Conservation (phyloP, 2,113 vertebrate species). For the Oreochromis niloticus region DNA sequence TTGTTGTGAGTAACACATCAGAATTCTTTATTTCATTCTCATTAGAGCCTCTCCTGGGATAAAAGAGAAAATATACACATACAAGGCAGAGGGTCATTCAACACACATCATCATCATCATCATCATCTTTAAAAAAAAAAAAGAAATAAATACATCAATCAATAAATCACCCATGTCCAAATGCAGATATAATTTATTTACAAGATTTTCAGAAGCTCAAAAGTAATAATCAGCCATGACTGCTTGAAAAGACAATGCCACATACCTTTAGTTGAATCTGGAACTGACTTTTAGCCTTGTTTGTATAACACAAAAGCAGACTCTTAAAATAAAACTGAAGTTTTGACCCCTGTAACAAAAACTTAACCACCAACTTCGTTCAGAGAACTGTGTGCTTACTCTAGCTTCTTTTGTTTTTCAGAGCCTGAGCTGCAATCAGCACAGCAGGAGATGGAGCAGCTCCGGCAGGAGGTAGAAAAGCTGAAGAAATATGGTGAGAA, state of each 20-base stretch:
- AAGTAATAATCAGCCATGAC: neutral
- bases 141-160: neutral
- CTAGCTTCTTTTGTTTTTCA: conserved; percentile 15
- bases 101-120: neutral
- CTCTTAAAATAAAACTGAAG: neutral
- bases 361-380: neutral
- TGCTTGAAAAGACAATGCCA: neutral
- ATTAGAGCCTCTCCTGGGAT: neutral
- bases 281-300: neutral
- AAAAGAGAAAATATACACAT: neutral
- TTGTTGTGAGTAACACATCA: neutral
- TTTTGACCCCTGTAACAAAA: neutral
- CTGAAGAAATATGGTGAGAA: conserved; percentile 65
- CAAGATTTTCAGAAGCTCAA: neutral
- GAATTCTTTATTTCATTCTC: neutral
- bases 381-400: neutral
- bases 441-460: conserved; percentile 58
- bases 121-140: neutral
- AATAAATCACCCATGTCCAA: neutral
- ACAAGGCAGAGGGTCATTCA: neutral
- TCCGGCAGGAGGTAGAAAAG: conserved; percentile 56
- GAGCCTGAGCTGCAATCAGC: conserved; percentile 63
- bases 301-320: neutral
- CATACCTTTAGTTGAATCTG: neutral
- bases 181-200: neutral